Conservation (phyloP, 2,797 vertebrate species). For the Oophaga sylvatica region DNA sequence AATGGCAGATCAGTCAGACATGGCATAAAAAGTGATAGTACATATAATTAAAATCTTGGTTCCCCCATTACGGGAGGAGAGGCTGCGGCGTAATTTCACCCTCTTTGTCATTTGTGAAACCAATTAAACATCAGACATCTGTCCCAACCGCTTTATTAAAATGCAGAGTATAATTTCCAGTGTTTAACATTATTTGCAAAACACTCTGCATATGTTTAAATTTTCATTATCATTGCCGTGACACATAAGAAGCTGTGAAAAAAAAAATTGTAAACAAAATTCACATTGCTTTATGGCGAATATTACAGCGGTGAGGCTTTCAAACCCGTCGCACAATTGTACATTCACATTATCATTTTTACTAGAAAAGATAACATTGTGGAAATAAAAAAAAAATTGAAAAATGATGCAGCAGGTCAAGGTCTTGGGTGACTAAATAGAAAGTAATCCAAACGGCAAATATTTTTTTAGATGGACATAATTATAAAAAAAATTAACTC, state of each 20-base stretch:
- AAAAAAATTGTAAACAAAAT: conserved; percentile 48
- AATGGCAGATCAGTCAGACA: conserved; percentile 45
- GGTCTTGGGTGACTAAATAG: neutral
- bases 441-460: neutral
- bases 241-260: conserved; percentile 40
- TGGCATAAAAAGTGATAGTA: conserved; percentile 45
- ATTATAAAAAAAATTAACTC: neutral
- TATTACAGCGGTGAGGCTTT: neutral
- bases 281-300: conserved; percentile 16
- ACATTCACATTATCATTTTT: neutral
- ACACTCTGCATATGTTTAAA: conserved; percentile 51
- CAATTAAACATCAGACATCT: conserved; percentile 60
- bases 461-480: neutral
- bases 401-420: neutral
- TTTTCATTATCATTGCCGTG: conserved; percentile 52
- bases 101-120: conserved; percentile 60
- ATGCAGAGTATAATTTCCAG: conserved; percentile 55
- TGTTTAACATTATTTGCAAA: conserved; percentile 59
- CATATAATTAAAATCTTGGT: conserved; percentile 60
- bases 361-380: neutral
- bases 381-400: neutral
- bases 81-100: conserved; percentile 53
- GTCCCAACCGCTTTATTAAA: conserved; percentile 56
- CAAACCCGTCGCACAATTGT: neutral
- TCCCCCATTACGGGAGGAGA: conserved; percentile 53